Evolutionary conservation across 2,797 vertebrate species (phyloP).

Genomic region (Spatula versicolor): DNA sequence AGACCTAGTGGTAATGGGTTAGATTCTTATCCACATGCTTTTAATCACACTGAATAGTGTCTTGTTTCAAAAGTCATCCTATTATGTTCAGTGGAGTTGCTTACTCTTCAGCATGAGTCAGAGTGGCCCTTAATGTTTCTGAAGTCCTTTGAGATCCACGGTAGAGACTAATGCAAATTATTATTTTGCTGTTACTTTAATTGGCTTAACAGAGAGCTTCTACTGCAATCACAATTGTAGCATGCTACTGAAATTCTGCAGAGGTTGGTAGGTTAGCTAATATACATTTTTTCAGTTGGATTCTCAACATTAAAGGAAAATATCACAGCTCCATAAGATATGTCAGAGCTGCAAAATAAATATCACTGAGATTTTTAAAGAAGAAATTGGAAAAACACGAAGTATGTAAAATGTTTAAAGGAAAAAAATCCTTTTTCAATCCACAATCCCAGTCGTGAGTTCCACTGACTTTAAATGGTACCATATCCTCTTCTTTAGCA

Average conservation of each 20-base stretch:
- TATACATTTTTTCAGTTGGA: neutral
- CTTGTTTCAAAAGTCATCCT: neutral
- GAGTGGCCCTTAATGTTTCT: neutral
- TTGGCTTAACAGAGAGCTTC: constrained; percentile 23
- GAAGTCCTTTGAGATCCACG: neutral
- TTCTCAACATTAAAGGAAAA: constrained; percentile 4
- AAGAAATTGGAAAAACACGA: neutral
- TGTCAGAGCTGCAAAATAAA: constrained; percentile 12
- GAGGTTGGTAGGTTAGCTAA: constrained; percentile 17
- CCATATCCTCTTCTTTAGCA: constrained; percentile 21
- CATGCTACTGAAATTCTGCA: constrained; percentile 8
- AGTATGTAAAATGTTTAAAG: neutral
- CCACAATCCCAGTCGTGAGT: neutral
- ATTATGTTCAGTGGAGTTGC: neutral
- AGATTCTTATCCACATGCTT: neutral
- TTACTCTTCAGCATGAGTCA: neutral
- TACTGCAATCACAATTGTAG: neutral
- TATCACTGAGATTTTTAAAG: constrained; percentile 25
- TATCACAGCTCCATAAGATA: neutral
- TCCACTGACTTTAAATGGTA: constrained; percentile 49
- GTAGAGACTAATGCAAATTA: neutral
- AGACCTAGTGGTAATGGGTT: neutral
- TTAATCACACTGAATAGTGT: neutral
- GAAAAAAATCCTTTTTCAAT: neutral
- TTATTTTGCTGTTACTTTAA: constrained; percentile 27